phyloP scores from a whole-genome alignment of 1,140 invertebrate genomes.

The Cherax quadricarinatus region DNA sequence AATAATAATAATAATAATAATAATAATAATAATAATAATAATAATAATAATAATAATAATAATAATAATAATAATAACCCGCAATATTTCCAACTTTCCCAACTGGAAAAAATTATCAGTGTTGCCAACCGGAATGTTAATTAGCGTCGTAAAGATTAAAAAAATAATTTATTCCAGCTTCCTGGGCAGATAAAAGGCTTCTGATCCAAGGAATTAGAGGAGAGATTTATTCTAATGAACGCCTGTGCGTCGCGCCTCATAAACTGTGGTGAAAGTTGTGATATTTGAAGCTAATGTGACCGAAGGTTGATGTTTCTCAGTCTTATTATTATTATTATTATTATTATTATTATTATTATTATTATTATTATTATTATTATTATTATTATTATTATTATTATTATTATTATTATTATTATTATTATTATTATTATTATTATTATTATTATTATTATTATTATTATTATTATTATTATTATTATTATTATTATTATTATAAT shows the following conservation, averaged over 20 bases:
- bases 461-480: too few relatives aligned
- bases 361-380: conserved; percentile 5
- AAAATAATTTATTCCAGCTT: too few relatives aligned
- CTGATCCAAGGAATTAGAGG: too few relatives aligned
- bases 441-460: not conserved
- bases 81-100: not conserved
- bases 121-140: too few relatives aligned
- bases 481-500: too few relatives aligned
- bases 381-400: too few relatives aligned
- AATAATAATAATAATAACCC: not conserved
- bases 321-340: too few relatives aligned
- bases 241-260: not conserved
- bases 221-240: too few relatives aligned
- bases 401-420: too few relatives aligned
- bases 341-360: conserved; percentile 5
- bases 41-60: conserved; percentile 3
- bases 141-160: too few relatives aligned
- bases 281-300: not conserved
- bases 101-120: too few relatives aligned
- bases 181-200: too few relatives aligned
- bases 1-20: not conserved
- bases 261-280: not conserved
- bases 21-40: not conserved
- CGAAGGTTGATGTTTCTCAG: not conserved
- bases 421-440: not conserved